phyloP scores from a whole-genome alignment of 2,113 vertebrate genomes.

The Psittacara wagleri region DNA sequence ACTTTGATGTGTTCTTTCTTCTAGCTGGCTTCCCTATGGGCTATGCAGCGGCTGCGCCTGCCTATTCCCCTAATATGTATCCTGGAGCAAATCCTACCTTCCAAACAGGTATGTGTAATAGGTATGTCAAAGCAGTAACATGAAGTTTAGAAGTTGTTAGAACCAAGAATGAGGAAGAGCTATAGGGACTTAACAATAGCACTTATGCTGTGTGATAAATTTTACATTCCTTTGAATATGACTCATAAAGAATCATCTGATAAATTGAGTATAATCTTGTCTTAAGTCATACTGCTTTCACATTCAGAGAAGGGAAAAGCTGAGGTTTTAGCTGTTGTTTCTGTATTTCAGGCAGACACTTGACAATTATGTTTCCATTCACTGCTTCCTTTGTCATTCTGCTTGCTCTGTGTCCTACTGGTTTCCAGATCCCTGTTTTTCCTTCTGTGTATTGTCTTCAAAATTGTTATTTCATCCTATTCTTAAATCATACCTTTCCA shows the following conservation, averaged over 20 bases:
- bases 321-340: neutral
- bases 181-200: neutral
- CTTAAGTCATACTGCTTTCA: neutral
- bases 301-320: neutral
- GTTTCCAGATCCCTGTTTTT: neutral
- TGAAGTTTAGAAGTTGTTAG: neutral
- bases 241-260: neutral
- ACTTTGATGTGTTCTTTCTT: neutral
- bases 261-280: neutral
- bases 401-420: neutral
- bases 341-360: neutral
- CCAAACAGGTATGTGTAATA: slow-evolving; percentile 80
- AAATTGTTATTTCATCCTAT: neutral
- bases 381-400: neutral
- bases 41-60: slow-evolving; percentile 90
- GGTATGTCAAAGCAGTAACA: neutral
- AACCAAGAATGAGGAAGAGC: neutral
- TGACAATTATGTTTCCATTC: neutral
- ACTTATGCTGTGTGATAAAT: neutral
- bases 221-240: neutral
- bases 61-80: slow-evolving; percentile 91
- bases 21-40: slow-evolving; percentile 93
- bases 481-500: neutral
- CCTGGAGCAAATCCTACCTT: slow-evolving; percentile 92
- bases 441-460: neutral